Evolutionary conservation across 2,888 invertebrate species (phyloP).

Genomic region (Blastobasis lacticolella): DNA sequence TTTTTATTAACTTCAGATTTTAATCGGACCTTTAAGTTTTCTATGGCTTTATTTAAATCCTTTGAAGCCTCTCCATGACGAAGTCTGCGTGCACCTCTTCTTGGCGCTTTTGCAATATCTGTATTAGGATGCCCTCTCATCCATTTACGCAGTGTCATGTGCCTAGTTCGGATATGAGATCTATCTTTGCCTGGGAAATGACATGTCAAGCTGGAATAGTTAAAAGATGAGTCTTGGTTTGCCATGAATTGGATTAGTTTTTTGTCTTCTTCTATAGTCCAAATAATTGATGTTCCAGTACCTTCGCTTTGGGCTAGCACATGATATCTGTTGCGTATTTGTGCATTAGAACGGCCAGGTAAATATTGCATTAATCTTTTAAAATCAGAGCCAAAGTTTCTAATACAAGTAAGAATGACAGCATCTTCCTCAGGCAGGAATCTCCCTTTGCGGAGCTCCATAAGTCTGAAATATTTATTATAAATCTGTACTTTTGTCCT

Average conservation of each 20-base stretch:
- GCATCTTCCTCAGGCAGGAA: slow-evolving; percentile 81
- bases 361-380: slow-evolving; percentile 73
- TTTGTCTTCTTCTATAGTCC: slow-evolving; percentile 77
- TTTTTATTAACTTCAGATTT: slow-evolving; percentile 11
- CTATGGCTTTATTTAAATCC: slow-evolving; percentile 26
- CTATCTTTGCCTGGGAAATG: slow-evolving; percentile 57
- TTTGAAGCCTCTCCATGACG: slow-evolving; percentile 16
- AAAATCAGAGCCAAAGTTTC: slow-evolving; percentile 77
- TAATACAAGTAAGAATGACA: slow-evolving; percentile 74
- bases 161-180: slow-evolving; percentile 71
- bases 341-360: slow-evolving; percentile 75
- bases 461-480: slow-evolving; percentile 63
- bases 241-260: slow-evolving; percentile 72
- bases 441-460: slow-evolving; percentile 70
- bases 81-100: slow-evolving; percentile 20
- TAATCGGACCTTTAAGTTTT: slow-evolving; percentile 28
- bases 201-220: slow-evolving; percentile 50
- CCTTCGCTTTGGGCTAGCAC: slow-evolving; percentile 47
- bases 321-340: slow-evolving; percentile 75
- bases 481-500: slow-evolving; percentile 80
- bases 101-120: slow-evolving; percentile 25
- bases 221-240: slow-evolving; percentile 46
- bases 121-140: slow-evolving; percentile 41
- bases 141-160: slow-evolving; percentile 48
- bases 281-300: slow-evolving; percentile 57